Conservation (phyloP, 2,113 vertebrate species). For the Picathartes gymnocephalus region DNA sequence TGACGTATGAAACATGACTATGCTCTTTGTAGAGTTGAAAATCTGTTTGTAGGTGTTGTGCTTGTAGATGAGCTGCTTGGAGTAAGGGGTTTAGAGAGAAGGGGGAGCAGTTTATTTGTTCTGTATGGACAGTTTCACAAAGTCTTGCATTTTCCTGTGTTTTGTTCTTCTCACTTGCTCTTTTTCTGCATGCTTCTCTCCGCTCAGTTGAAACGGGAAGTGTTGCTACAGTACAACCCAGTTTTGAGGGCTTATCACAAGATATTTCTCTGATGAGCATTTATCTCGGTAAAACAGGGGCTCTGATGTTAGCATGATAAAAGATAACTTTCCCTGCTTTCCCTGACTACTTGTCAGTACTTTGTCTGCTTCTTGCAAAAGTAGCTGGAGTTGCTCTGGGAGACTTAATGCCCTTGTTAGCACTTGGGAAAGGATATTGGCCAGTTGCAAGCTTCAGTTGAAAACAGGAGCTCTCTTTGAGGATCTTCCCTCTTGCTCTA, state of each 20-base stretch:
- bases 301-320: background rate
- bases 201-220: background rate
- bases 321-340: background rate
- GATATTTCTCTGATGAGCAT: accelerated
- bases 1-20: background rate
- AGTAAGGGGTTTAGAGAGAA: background rate
- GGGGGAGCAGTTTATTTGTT: background rate
- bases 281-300: background rate
- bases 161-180: background rate
- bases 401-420: background rate
- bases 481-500: background rate
- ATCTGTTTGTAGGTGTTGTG: background rate
- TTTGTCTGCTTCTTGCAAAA: background rate
- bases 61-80: background rate
- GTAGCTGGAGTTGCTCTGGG: background rate
- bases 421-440: background rate
- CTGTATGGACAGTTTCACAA: background rate
- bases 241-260: background rate
- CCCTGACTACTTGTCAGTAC: background rate
- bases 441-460: background rate
- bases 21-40: background rate
- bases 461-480: background rate
- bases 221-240: background rate
- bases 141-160: background rate
- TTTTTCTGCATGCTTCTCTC: background rate